A percentile compares a stretch with the other conserved stretches of the same genome.
These are phyloP conservation scores for Formica selysi DNA, from an alignment of 1,140 invertebrate genomes.

Conservation along the genomic window DNA sequence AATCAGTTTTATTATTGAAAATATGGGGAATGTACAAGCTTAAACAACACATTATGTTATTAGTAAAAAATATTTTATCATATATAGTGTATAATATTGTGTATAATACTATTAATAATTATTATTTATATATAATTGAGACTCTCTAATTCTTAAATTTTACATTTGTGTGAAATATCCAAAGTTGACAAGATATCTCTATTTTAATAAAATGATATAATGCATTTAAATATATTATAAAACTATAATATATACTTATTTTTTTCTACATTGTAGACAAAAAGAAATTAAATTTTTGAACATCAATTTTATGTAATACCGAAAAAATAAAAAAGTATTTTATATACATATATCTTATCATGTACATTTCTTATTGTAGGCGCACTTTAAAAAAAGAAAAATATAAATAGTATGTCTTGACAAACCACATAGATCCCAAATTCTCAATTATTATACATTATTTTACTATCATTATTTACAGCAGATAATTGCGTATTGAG, in stretches of 20 bases:
- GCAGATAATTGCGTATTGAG: background rate
- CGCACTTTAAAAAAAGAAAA: background rate
- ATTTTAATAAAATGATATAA: slow-evolving; percentile 3
- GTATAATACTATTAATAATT: background rate
- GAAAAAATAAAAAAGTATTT: background rate
- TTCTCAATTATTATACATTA: slow-evolving; percentile 25
- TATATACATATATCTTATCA: too few species aligned
- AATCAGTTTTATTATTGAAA: slow-evolving; percentile 38
- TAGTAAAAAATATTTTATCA: slow-evolving; percentile 41
- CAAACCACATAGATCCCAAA: background rate
- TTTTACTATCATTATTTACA: slow-evolving; percentile 23
- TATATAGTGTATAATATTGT: background rate
- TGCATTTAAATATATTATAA: slow-evolving; percentile 15
- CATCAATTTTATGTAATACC: background rate
- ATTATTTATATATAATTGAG: slow-evolving; percentile 15
- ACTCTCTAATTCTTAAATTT: slow-evolving; percentile 1
- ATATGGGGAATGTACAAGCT: slow-evolving; percentile 48
- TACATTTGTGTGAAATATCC: slow-evolving; percentile 4
- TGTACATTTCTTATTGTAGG: slow-evolving; percentile 1
- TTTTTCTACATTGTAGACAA: background rate
- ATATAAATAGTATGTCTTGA: slow-evolving; percentile 22
- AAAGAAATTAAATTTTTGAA: slow-evolving; percentile 11
- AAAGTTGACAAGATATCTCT: slow-evolving; percentile 8
- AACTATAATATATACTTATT: background rate
- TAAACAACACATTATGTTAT: slow-evolving; percentile 7